Percentiles rank a stretch among this genome's conserved stretches.
phyloP scores from a whole-genome alignment of 2,797 vertebrate species.

The Lateolabrax maculatus region DNA sequence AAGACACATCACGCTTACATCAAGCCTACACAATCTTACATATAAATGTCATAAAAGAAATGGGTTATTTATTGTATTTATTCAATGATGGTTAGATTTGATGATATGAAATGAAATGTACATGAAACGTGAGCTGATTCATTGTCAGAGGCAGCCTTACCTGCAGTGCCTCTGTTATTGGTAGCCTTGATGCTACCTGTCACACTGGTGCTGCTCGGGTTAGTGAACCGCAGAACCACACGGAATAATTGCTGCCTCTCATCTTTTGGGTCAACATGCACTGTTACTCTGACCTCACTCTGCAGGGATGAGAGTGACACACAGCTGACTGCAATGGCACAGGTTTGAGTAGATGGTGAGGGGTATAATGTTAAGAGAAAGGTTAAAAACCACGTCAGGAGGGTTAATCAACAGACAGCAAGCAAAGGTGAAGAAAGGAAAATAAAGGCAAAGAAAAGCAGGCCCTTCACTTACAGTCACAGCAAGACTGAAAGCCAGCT shows the following conservation, averaged over 20 bases:
- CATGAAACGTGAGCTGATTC: slow-evolving; percentile 14
- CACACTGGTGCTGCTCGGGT: slow-evolving; percentile 82
- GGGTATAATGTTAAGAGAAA: slow-evolving; percentile 27
- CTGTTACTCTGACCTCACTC: slow-evolving; percentile 92
- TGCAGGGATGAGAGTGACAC: slow-evolving; percentile 84
- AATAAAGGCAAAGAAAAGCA: slow-evolving; percentile 55
- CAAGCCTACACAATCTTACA: background rate
- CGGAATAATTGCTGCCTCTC: slow-evolving; percentile 86
- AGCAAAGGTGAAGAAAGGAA: slow-evolving; percentile 37
- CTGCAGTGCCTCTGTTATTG: slow-evolving; percentile 81
- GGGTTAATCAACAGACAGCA: slow-evolving; percentile 53
- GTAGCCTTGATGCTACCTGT: slow-evolving; percentile 86
- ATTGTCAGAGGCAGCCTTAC: slow-evolving; percentile 82
- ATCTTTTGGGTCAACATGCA: slow-evolving; percentile 88
- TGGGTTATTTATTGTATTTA: background rate
- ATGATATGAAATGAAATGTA: background rate
- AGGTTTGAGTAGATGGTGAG: slow-evolving; percentile 31
- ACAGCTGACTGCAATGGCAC: slow-evolving; percentile 54
- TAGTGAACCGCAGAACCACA: slow-evolving; percentile 92
- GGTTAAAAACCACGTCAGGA: slow-evolving; percentile 32
- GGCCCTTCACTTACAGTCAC: slow-evolving; percentile 89
- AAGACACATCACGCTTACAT: slow-evolving; percentile 2
- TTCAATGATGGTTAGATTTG: slow-evolving; percentile 44
- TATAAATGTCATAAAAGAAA: slow-evolving; percentile 15
- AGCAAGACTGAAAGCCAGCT: slow-evolving; percentile 87